Conservation (phyloP, 2,888 invertebrate genomes). For the Zygaena filipendulae region DNA sequence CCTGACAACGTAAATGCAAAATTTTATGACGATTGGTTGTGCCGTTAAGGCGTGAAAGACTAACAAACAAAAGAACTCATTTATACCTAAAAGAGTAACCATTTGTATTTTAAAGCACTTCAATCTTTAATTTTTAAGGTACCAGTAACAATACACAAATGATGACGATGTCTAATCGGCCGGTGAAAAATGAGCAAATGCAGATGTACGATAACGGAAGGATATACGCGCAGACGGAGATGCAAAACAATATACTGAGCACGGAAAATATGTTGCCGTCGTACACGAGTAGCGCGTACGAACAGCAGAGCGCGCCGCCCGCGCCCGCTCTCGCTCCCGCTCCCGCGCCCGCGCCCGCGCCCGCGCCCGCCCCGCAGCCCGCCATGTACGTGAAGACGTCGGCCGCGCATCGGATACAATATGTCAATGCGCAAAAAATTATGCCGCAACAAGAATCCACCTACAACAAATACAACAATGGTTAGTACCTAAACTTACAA, state of each 20-base stretch:
- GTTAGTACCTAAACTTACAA: too few relatives aligned
- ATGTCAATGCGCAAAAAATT: constrained; percentile 38
- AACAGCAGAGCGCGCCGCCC: constrained; percentile 23
- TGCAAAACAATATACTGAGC: constrained; percentile 43
- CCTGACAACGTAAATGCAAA: too few relatives aligned
- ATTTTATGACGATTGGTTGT: too few relatives aligned
- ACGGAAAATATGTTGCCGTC: constrained; percentile 39
- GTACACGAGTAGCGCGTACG: constrained; percentile 35
- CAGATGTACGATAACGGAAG: constrained; percentile 45
- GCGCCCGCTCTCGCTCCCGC: too few relatives aligned
- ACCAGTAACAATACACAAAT: constrained; percentile 53
- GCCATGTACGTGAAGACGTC: too few relatives aligned
- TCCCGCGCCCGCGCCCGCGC: constrained; percentile 11
- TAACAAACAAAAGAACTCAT: too few relatives aligned
- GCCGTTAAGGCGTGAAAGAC: too few relatives aligned
- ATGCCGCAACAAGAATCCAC: constrained; percentile 34
- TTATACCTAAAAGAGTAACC: too few relatives aligned
- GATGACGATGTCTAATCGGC: constrained; percentile 38
- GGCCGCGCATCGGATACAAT: constrained; percentile 35
- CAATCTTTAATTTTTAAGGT: too few relatives aligned
- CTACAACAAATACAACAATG: constrained; percentile 45
- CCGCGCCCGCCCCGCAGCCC: too few relatives aligned
- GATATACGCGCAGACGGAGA: constrained; percentile 41
- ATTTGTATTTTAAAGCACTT: too few relatives aligned
- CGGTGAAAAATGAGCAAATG: constrained; percentile 50